Percentiles rank a stretch among this genome's conserved stretches.
Conservation (phyloP, 2,113 vertebrate species). For the Sporophila hypoxantha region DNA sequence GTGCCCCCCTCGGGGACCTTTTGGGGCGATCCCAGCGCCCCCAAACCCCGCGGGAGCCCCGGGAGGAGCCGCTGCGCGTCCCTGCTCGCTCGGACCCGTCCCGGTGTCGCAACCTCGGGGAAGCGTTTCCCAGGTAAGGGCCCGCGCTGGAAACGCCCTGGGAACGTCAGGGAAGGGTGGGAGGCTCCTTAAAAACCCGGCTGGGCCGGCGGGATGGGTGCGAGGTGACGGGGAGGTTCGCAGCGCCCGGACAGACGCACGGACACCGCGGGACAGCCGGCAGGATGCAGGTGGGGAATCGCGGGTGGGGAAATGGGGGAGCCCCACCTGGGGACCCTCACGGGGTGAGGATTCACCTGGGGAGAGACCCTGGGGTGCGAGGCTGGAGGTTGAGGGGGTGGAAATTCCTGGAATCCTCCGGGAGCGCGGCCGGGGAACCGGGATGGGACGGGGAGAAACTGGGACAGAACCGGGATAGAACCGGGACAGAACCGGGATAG, state of each 20-base stretch:
- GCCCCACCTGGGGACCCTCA: rapidly evolving
- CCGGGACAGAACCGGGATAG: too few species aligned
- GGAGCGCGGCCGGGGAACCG: background rate
- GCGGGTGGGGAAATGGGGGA: background rate
- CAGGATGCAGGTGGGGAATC: background rate
- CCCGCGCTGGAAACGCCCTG: conserved; percentile 4
- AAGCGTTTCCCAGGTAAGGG: background rate
- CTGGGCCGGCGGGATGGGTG: background rate
- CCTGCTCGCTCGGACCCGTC: background rate
- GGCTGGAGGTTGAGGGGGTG: background rate
- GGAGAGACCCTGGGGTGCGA: background rate
- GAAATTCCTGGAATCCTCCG: background rate
- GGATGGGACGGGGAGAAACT: too few species aligned
- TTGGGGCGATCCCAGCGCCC: background rate
- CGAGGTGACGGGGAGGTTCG: background rate
- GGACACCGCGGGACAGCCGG: background rate
- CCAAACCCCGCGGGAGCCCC: rapidly evolving
- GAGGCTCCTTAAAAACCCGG: conserved; percentile 20
- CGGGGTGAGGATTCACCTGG: rapidly evolving
- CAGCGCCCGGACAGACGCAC: background rate
- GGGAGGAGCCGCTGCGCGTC: background rate
- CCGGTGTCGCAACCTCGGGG: background rate
- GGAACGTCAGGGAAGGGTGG: conserved; percentile 38
- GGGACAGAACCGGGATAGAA: too few species aligned
- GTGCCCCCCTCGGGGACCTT: rapidly evolving